Base-by-base conservation (phyloP, 2,797 vertebrate species). In the Australoheros facetus region DNA sequence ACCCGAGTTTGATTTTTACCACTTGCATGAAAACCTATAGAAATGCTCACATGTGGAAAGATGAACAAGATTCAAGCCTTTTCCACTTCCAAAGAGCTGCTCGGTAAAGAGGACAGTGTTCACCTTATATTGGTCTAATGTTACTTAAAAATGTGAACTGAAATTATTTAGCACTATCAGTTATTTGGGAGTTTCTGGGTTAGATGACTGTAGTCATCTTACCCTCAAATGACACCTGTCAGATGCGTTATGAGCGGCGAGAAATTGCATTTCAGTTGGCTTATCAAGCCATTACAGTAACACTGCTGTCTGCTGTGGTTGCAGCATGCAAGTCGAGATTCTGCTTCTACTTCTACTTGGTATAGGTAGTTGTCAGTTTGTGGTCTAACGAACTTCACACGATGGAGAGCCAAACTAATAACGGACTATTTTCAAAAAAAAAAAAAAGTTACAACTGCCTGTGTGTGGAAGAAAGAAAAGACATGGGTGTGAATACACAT, bases 231-330 rank as follows among this genome's bases (percentile, higher is more conserved):
- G 87, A 59, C 92, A 92, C 90, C 93, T 93, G 93, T 80, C 89
- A 90, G 88, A 90, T 87, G 87, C 48, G 1, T 73, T 75, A 8
- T 51, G 73, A 82, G 70, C 73, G 71, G 28, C 55, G 56, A 82
- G 73, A 78, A 83, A 87, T 89, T 78, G 66, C 73, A 78, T 91
- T 92, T 93, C 92, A 10, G 94, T 95, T 94, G 82, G 81, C 88
- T 95, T 95, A 94, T 96, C 95, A 92, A 94, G 91, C 87, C 81
- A 81, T 92, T 92, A 90, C 92, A 93, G 91, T 87, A 86, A 92
- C 92, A 42, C 72, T 84, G 66, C 81, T 59, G 89, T 71, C 78
- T 85, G 86, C 87, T 95, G 95, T 94, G 94, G 95, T 94, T 93
- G 88, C 83, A 82, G 84, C 85, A 78, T 80, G 78, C 78, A 77